Percentiles rank a stretch among this genome's conserved stretches.
Conservation (phyloP, 1,140 invertebrate genomes). For the Dryas iulia region DNA sequence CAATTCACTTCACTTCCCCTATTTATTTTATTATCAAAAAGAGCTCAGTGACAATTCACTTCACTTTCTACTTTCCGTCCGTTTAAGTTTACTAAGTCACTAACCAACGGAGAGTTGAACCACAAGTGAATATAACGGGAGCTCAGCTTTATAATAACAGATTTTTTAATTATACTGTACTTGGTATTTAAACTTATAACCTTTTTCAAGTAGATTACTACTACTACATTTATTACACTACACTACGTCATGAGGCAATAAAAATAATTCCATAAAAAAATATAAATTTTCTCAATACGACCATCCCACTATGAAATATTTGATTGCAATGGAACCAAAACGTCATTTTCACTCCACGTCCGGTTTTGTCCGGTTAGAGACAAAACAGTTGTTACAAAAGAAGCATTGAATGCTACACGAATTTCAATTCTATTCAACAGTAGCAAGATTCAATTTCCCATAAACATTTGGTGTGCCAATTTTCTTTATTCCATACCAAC, state of each 20-base stretch:
- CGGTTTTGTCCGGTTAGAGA: slow-evolving; percentile 21
- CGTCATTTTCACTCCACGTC: slow-evolving; percentile 16
- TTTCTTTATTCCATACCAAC: slow-evolving; percentile 23
- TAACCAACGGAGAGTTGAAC: too few species aligned
- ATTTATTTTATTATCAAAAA: too few species aligned
- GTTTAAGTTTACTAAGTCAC: too few species aligned
- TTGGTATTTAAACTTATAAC: too few species aligned
- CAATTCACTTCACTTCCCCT: too few species aligned
- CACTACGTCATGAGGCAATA: background rate
- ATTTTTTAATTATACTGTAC: too few species aligned
- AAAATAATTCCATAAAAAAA: background rate
- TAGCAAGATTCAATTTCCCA: background rate
- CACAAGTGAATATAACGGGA: too few species aligned
- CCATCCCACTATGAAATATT: slow-evolving; percentile 11
- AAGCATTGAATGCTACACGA: background rate
- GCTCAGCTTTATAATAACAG: too few species aligned
- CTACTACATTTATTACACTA: too few species aligned
- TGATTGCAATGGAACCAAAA: slow-evolving; percentile 20
- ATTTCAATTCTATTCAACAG: slow-evolving; percentile 2
- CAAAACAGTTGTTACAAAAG: slow-evolving; percentile 23
- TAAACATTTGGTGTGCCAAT: slow-evolving; percentile 11
- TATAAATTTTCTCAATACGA: background rate
- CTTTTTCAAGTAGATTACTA: too few species aligned
- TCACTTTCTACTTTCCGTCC: too few species aligned
- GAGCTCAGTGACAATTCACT: too few species aligned